Base-by-base conservation (phyloP, 2,113 vertebrate genomes). In the Raja brachyura region DNA sequence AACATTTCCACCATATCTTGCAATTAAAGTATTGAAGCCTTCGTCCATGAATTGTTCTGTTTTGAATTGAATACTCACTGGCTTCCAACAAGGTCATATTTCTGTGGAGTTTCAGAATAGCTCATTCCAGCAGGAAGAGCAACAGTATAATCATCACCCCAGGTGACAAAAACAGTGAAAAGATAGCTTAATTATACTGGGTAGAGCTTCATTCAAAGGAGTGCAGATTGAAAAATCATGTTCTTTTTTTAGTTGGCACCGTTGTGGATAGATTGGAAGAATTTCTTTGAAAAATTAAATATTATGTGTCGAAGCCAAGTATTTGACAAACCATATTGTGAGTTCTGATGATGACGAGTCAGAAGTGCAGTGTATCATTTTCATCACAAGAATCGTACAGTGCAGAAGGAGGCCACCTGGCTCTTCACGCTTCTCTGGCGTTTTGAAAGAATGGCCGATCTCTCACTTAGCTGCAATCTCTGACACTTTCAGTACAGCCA, bases 31-130 rank as follows among this genome's bases (percentile, higher is more conserved):
- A 56, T 83, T 9, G 56, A 11, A 83, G 25, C 79, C 20, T 4
- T 22, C 9, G 20, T 59, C 22, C 79, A 81, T 48, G 16, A 81
- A 81, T 48, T 81, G 78, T 39, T 54, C 78, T 48, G 18, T 39
- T 81, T n/a, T n/a, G n/a, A n/a, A n/a, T n/a, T 81, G 78, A 81
- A 81, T 48, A 54, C 48, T 83, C 20, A 56, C 48, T 81, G 79
- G 22, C 39, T 54, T 39, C 79, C 79, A 81, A 81, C 48, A 59
- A 83, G 79, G n/a, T 83, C 48, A 25, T 20, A 83, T 81, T 81
- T 83, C 20, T 83, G 48, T 83, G 79, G 48, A 10, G 20, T 11
- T 83, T 83, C 2, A 56, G 54, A 56, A 11, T 54, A 83, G 18
- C 22, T 83, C 54, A 54, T 59, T 83, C 79, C 54, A 59, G 2